phyloP scores from a whole-genome alignment of 92 coral and sea anemone genomes.

The Porites rus region DNA sequence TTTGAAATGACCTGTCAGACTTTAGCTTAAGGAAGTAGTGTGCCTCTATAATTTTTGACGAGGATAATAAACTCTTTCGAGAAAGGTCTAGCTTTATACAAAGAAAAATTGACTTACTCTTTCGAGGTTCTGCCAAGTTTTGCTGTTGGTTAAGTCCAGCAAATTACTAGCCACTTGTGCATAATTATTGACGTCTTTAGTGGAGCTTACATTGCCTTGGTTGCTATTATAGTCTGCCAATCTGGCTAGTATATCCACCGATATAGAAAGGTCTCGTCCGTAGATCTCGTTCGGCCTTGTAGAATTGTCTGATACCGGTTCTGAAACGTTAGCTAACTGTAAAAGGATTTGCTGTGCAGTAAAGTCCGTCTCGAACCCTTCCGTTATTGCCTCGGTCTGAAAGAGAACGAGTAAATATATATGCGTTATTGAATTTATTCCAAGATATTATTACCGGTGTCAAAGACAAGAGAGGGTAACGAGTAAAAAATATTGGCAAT shows the following conservation, averaged over 20 bases:
- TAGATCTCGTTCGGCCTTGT: conserved; percentile 40
- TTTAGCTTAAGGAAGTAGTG: too few relatives aligned
- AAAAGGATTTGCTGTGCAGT: conserved; percentile 47
- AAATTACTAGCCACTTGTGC: conserved; percentile 71
- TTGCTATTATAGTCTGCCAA: conserved; percentile 57
- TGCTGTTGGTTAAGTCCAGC: conserved; percentile 51
- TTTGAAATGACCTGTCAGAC: too few relatives aligned
- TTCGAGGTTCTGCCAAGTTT: conserved; percentile 58
- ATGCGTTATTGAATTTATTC: too few relatives aligned
- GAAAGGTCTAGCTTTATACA: not conserved
- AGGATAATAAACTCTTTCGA: too few relatives aligned
- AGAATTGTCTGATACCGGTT: conserved; percentile 29
- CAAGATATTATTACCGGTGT: too few relatives aligned
- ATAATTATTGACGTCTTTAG: conserved; percentile 57
- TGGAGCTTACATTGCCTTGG: conserved; percentile 41
- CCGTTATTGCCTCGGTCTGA: conserved; percentile 65
- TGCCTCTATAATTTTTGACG: too few relatives aligned
- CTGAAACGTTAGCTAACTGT: conserved; percentile 30
- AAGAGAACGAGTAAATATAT: not conserved
- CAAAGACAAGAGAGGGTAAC: too few relatives aligned
- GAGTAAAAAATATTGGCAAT: too few relatives aligned
- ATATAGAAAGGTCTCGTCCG: conserved; percentile 66
- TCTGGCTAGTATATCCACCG: conserved; percentile 58
- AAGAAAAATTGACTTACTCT: conserved; percentile 23
- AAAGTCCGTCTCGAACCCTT: conserved; percentile 54